A percentile compares a stretch with the other conserved stretches of the same genome.
phyloP scores from a whole-genome alignment of 2,888 invertebrate species.

The Euphydryas editha region DNA sequence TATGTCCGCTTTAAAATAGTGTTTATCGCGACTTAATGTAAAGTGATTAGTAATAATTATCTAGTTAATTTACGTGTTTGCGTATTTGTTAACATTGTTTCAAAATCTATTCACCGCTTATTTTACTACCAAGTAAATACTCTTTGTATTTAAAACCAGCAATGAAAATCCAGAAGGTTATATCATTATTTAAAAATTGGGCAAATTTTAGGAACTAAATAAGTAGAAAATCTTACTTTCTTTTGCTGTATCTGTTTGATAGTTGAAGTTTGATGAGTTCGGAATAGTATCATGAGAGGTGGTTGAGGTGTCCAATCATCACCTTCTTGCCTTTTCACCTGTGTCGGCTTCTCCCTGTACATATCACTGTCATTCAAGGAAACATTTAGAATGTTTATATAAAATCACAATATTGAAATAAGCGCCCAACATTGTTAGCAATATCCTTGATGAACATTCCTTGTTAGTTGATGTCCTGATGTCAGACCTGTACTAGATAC shows the following conservation, averaged over 20 bases:
- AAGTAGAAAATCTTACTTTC: conserved; percentile 70
- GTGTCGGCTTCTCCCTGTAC: conserved; percentile 75
- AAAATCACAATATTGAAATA: conserved; percentile 15
- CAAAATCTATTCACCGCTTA: too few relatives aligned
- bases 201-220: background rate
- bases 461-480: conserved; percentile 18
- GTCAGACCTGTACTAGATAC: conserved; percentile 16
- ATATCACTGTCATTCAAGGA: conserved; percentile 64
- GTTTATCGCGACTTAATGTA: too few relatives aligned
- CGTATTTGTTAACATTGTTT: too few relatives aligned
- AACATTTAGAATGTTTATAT: conserved; percentile 28
- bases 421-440: conserved; percentile 26
- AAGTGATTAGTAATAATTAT: too few relatives aligned
- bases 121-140: too few relatives aligned
- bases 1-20: too few relatives aligned
- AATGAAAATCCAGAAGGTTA: too few relatives aligned
- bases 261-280: conserved; percentile 87
- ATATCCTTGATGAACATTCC: conserved; percentile 18
- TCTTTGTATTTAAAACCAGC: too few relatives aligned
- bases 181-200: too few relatives aligned
- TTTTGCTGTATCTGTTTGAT: conserved; percentile 87
- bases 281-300: conserved; percentile 90
- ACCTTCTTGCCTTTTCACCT: conserved; percentile 62
- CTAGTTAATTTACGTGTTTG: too few relatives aligned
- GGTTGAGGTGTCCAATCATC: conserved; percentile 88